phyloP scores from a whole-genome alignment of 2,797 vertebrate genomes.

The Hylomyscus alleni region DNA sequence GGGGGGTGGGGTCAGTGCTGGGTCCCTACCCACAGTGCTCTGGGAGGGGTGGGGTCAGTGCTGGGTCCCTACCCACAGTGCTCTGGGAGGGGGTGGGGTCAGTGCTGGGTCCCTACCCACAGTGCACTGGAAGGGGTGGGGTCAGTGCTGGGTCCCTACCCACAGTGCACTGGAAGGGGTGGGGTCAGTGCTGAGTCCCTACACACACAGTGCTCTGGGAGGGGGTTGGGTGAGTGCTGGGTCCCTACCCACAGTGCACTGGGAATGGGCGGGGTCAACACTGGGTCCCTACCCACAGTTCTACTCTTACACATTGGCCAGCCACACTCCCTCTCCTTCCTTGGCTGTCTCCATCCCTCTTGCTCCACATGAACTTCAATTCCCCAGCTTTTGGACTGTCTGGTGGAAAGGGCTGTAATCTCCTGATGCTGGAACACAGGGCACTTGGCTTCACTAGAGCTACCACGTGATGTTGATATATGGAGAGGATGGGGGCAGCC shows the following conservation, averaged over 20 bases:
- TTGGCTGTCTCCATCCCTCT: not conserved
- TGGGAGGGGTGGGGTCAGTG: not conserved
- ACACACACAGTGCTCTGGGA: not conserved
- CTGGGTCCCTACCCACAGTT: fast-evolving
- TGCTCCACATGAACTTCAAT: not conserved
- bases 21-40: not conserved
- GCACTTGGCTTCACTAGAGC: not conserved
- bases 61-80: not conserved
- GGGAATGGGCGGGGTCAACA: not conserved
- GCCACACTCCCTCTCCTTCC: not conserved
- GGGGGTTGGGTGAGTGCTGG: not conserved
- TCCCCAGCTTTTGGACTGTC: not conserved
- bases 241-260: not conserved
- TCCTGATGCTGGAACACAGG: not conserved
- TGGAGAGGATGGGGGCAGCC: not conserved
- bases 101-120: not conserved
- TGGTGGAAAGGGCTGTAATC: not conserved
- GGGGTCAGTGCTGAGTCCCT: fast-evolving
- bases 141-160: not conserved
- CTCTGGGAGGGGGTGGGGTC: not conserved
- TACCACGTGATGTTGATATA: fast-evolving
- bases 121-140: not conserved
- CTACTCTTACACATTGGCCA: not conserved
- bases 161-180: too few species aligned
- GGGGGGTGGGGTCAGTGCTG: too few species aligned